These are phyloP conservation scores for Platalea minor DNA, from an alignment of 2,797 vertebrate species.

Conservation along the genomic window DNA sequence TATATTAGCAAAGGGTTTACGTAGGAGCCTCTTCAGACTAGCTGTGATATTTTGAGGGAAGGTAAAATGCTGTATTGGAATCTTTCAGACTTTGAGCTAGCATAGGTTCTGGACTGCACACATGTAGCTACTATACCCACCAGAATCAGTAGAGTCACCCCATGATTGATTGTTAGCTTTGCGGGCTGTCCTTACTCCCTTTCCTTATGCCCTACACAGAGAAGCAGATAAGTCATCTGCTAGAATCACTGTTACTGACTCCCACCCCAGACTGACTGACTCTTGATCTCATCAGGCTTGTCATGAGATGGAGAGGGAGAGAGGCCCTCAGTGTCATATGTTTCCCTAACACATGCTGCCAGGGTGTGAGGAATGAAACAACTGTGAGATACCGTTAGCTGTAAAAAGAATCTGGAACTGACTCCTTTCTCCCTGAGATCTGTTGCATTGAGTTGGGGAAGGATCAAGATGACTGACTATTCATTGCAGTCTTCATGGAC, in stretches of 20 bases:
- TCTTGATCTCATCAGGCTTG: background rate
- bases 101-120: background rate
- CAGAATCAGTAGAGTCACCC: background rate
- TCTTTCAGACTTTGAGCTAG: background rate
- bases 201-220: background rate
- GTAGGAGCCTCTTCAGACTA: background rate
- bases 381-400: background rate
- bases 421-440: background rate
- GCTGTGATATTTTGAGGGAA: background rate
- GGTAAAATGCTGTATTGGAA: background rate
- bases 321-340: background rate
- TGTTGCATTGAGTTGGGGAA: background rate
- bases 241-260: background rate
- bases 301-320: background rate
- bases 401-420: background rate
- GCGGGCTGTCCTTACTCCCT: background rate
- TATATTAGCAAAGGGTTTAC: background rate
- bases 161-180: background rate
- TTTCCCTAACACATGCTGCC: background rate
- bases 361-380: background rate
- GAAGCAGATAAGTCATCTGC: background rate
- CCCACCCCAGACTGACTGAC: background rate
- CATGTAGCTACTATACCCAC: background rate
- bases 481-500: background rate
- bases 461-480: background rate